Percentiles rank a stretch among this genome's conserved stretches.
Evolutionary conservation across 2,797 vertebrate genomes (phyloP).

Genomic region (Agapornis canus): DNA sequence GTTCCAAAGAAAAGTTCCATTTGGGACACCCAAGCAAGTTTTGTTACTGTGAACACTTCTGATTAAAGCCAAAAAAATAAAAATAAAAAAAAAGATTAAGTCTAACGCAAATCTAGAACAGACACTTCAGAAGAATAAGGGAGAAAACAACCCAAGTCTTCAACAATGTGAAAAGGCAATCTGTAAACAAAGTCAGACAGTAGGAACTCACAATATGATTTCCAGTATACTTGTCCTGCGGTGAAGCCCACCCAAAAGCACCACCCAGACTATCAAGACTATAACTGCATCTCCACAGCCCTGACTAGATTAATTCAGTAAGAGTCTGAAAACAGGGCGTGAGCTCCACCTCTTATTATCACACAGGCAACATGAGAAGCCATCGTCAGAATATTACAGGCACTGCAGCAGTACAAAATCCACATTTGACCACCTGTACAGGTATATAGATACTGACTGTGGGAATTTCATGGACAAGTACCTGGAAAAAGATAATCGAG

Average conservation of each 20-base stretch:
- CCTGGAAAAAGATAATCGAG: neutral
- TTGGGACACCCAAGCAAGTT: neutral
- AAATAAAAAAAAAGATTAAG: neutral
- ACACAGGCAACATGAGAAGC: neutral
- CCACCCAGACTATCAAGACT: neutral
- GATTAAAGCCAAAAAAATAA: neutral
- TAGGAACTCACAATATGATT: neutral
- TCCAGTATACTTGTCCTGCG: neutral
- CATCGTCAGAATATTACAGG: neutral
- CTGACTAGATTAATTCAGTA: neutral
- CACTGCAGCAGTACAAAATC: neutral
- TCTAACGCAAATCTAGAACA: constrained; percentile 23
- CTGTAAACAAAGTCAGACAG: neutral
- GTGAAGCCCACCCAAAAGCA: constrained; percentile 20
- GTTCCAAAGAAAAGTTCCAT: neutral
- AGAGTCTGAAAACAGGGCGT: neutral
- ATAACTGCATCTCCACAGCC: neutral
- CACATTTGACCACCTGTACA: neutral
- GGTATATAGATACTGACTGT: fast-evolving
- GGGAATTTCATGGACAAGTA: neutral
- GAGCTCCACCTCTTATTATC: neutral
- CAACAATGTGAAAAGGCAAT: neutral
- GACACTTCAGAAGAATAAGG: neutral
- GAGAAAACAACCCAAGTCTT: neutral
- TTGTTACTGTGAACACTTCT: neutral